A percentile compares a stretch with the other conserved stretches of the same genome.
Conservation (phyloP, 2,797 vertebrate species). For the Melanogrammus aeglefinus region DNA sequence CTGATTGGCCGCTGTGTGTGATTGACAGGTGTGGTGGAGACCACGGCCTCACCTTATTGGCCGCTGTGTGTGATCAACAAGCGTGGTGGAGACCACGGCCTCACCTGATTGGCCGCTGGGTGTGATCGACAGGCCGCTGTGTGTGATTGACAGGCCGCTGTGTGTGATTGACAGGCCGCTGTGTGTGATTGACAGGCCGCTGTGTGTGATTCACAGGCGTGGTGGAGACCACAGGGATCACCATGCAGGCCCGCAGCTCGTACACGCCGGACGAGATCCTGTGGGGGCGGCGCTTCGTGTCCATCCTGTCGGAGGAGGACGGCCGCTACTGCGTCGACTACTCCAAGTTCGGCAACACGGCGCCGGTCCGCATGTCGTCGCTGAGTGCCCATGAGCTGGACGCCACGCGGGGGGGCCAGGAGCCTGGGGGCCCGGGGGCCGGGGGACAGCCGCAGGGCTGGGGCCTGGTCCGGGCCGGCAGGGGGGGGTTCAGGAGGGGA, state of each 20-base stretch:
- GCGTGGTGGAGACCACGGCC: too few species aligned
- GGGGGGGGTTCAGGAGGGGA: constrained; percentile 73
- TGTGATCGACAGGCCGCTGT: too few species aligned
- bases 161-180: too few species aligned
- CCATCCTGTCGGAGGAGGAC: constrained; percentile 94
- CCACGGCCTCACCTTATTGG: neutral
- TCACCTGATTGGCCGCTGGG: too few species aligned
- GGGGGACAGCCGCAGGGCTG: constrained; percentile 70
- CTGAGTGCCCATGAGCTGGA: constrained; percentile 93
- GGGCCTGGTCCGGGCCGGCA: constrained; percentile 74
- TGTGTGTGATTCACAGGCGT: constrained; percentile 69
- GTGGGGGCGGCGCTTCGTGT: constrained; percentile 94
- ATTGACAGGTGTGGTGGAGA: too few species aligned
- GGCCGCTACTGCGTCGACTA: constrained; percentile 90
- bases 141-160: too few species aligned
- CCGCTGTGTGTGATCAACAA: too few species aligned
- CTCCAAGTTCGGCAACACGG: constrained; percentile 94
- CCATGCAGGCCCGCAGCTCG: constrained; percentile 92
- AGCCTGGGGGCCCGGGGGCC: constrained; percentile 33
- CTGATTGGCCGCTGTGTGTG: neutral
- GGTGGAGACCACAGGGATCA: constrained; percentile 95
- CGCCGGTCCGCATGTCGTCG: constrained; percentile 83
- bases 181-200: too few species aligned
- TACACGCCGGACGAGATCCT: constrained; percentile 94
- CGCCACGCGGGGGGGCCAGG: constrained; percentile 72